A percentile compares a stretch with the other conserved stretches of the same genome.
Conservation (phyloP, 2,113 vertebrate species). For the Istiophorus platypterus region DNA sequence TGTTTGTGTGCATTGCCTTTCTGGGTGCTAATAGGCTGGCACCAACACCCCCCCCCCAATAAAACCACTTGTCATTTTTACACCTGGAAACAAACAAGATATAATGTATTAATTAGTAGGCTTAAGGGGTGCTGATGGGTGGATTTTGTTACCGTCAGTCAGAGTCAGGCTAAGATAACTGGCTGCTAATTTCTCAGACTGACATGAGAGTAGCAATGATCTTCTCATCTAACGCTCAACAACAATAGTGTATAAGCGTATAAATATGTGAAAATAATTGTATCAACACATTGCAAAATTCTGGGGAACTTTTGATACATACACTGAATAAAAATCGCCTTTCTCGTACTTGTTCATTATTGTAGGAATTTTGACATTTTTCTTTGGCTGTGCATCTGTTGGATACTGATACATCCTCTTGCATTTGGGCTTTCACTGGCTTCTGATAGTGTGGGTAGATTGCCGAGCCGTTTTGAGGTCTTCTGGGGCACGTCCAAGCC, state of each 20-base stretch:
- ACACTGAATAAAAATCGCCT: neutral
- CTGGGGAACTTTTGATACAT: neutral
- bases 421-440: conserved; percentile 4
- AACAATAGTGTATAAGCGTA: too few species aligned
- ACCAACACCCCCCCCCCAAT: too few species aligned
- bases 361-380: neutral
- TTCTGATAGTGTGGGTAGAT: neutral
- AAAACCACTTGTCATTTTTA: neutral
- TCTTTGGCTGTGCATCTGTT: neutral
- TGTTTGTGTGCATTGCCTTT: neutral
- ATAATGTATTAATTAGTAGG: too few species aligned
- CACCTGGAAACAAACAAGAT: too few species aligned
- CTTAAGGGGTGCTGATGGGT: too few species aligned
- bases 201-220: neutral
- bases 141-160: too few species aligned
- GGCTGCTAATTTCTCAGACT: neutral
- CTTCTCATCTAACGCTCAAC: neutral
- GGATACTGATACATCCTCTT: neutral
- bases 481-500: neutral
- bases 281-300: neutral
- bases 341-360: neutral
- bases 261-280: neutral
- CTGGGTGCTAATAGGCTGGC: neutral
- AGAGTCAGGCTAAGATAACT: neutral
- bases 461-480: neutral